Conservation (phyloP, 2,113 vertebrate genomes). For the Archilochus colubris region DNA sequence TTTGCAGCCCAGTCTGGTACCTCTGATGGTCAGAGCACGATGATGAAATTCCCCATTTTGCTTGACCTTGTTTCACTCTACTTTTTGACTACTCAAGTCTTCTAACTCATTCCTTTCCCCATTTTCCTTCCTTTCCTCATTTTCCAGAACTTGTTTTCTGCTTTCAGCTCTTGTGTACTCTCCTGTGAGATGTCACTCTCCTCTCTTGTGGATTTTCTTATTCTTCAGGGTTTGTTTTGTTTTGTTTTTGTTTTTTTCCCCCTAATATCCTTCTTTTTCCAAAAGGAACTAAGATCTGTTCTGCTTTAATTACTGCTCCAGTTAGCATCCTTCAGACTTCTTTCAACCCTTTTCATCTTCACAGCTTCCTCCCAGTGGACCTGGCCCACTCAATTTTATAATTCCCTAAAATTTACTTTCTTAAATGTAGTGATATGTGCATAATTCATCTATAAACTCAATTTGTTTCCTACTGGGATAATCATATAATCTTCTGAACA, state of each 20-base stretch:
- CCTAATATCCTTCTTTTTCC: neutral
- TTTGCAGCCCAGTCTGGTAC: neutral
- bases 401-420: constrained; percentile 51
- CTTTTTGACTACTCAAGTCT: neutral
- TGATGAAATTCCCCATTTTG: neutral
- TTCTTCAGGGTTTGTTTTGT: neutral
- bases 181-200: neutral
- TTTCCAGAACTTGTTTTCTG: neutral
- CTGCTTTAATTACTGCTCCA: constrained; percentile 31
- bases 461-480: constrained; percentile 27
- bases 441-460: constrained; percentile 9
- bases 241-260: neutral
- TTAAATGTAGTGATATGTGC: neutral
- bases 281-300: constrained; percentile 27
- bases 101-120: neutral
- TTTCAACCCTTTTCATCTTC: constrained; percentile 39
- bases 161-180: neutral
- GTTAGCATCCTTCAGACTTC: constrained; percentile 4
- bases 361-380: constrained; percentile 30
- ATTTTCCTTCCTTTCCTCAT: neutral
- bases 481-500: neutral
- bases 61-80: neutral
- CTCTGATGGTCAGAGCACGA: rapidly evolving
- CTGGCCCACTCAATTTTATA: constrained; percentile 14
- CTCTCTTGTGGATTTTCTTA: neutral